Evolutionary conservation across 92 coral and sea anemone genomes (phyloP).

Genomic region (Blastomussa wellsi): DNA sequence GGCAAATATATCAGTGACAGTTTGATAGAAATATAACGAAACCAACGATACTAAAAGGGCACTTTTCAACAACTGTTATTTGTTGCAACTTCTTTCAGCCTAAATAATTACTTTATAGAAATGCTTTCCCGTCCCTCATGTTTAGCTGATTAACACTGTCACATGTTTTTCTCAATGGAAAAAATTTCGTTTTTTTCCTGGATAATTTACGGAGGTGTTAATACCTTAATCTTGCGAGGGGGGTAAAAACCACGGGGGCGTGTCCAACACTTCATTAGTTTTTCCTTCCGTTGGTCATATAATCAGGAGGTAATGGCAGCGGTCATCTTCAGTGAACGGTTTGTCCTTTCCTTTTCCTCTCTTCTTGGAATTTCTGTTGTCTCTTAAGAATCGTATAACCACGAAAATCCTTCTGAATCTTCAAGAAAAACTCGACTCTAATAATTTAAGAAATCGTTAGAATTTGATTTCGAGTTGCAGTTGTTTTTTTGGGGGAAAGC

Average conservation of each 20-base stretch:
- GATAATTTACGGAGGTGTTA: slow-evolving; percentile 44
- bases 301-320: not conserved
- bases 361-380: not conserved
- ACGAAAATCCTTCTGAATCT: not conserved
- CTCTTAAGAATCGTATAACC: not conserved
- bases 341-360: not conserved
- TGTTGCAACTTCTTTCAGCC: not conserved
- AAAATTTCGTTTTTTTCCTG: slow-evolving; percentile 22
- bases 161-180: not conserved
- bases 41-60: not conserved
- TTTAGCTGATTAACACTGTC: slow-evolving; percentile 33
- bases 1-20: not conserved
- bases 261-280: slow-evolving; percentile 49
- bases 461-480: not conserved
- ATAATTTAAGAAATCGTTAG: not conserved
- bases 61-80: not conserved
- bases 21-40: not conserved
- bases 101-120: not conserved
- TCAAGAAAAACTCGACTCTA: not conserved
- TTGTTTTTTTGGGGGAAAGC: no score
- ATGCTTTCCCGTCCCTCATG: not conserved
- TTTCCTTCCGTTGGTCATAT: slow-evolving; percentile 51
- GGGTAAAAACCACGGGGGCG: slow-evolving; percentile 44
- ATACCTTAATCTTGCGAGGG: slow-evolving; percentile 50
- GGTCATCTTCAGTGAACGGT: not conserved